Conservation (phyloP, 2,113 vertebrate genomes). For the Pelobates fuscus region DNA sequence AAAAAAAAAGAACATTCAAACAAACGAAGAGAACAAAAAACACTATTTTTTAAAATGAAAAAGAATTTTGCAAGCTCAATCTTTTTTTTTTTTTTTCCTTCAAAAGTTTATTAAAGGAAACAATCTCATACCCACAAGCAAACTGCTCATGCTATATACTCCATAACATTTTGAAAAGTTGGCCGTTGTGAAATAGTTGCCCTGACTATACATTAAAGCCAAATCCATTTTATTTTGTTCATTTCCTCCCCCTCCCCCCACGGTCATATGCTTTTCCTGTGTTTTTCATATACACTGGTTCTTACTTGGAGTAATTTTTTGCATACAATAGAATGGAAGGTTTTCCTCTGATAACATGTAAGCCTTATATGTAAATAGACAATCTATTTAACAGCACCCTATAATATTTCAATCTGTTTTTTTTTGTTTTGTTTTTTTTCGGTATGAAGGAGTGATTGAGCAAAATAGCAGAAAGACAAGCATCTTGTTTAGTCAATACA, state of each 20-base stretch:
- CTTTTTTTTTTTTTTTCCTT: slow-evolving; percentile 59
- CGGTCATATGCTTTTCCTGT: slow-evolving; percentile 77
- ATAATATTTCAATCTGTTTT: neutral
- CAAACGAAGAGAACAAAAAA: slow-evolving; percentile 42
- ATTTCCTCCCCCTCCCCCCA: no score
- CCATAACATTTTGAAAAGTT: neutral
- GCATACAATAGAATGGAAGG: slow-evolving; percentile 81
- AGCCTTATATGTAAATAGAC: slow-evolving; percentile 97
- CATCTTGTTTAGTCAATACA: slow-evolving; percentile 61
- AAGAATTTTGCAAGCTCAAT: slow-evolving; percentile 74
- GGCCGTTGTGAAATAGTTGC: neutral
- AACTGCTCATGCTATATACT: neutral
- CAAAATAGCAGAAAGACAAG: slow-evolving; percentile 48
- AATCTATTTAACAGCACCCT: slow-evolving; percentile 77
- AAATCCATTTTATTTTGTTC: slow-evolving; percentile 34
- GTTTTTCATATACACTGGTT: slow-evolving; percentile 71
- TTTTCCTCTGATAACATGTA: slow-evolving; percentile 93
- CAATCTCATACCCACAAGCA: slow-evolving; percentile 4
- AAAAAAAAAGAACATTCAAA: slow-evolving; percentile 2
- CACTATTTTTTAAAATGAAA: slow-evolving; percentile 76
- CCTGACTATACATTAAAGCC: neutral
- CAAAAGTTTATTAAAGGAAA: slow-evolving; percentile 71
- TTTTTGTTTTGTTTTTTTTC: slow-evolving; percentile 49
- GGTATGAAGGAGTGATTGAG: slow-evolving; percentile 56
- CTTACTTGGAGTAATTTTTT: slow-evolving; percentile 79